These are phyloP conservation scores for Hypsibius dujardini DNA, from an alignment of 1,140 invertebrate species.

Conservation along the genomic window DNA sequence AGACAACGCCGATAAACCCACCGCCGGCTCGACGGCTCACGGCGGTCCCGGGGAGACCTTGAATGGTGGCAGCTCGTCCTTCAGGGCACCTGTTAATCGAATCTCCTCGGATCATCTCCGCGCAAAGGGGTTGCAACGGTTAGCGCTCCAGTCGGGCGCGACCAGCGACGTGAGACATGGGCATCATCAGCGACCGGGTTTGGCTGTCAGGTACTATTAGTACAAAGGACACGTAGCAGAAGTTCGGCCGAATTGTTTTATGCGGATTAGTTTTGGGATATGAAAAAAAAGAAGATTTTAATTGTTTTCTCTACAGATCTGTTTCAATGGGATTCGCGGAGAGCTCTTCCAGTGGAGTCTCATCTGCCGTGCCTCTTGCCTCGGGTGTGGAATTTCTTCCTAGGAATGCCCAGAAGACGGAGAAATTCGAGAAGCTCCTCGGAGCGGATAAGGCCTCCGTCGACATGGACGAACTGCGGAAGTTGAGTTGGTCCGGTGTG, in stretches of 20 bases:
- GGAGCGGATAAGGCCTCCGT: constrained; percentile 22
- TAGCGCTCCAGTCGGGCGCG: neutral
- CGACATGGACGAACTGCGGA: constrained; percentile 23
- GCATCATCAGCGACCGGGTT: neutral
- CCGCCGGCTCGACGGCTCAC: neutral
- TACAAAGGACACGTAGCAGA: too few species aligned
- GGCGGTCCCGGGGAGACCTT: neutral
- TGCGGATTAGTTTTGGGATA: neutral
- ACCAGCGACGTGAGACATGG: neutral
- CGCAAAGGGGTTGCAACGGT: neutral
- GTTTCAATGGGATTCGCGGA: neutral
- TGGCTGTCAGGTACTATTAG: constrained; percentile 9
- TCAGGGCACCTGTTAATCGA: neutral
- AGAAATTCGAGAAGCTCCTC: constrained; percentile 22
- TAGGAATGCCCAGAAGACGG: constrained; percentile 18
- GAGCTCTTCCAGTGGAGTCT: too few species aligned
- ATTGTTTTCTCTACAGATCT: neutral
- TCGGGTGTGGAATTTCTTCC: neutral
- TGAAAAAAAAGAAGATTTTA: neutral
- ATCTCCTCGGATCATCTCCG: neutral
- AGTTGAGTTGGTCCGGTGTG: constrained; percentile 65
- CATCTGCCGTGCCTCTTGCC: neutral
- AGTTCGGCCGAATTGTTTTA: too few species aligned
- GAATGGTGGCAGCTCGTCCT: neutral
- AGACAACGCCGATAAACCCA: neutral